Evolutionary conservation across 2,797 vertebrate genomes (phyloP).

Genomic region (Zalophus californianus): DNA sequence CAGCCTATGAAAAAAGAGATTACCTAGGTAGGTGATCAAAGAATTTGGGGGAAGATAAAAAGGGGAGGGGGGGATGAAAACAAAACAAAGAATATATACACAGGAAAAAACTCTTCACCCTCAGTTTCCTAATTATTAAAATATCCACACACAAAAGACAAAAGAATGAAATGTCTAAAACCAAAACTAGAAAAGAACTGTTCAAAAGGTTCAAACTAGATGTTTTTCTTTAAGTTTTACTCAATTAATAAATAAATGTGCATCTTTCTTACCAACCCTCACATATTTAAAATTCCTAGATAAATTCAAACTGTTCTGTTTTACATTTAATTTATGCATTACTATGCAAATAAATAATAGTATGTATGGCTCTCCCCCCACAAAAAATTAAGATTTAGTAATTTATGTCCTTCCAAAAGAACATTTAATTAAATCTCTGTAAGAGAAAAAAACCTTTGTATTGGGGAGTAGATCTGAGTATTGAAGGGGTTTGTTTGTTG

Average conservation of each 20-base stretch:
- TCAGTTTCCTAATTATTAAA: slow-evolving; percentile 33
- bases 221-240: neutral
- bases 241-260: slow-evolving; percentile 7
- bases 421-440: neutral
- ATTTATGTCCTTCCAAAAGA: slow-evolving; percentile 15
- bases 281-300: neutral
- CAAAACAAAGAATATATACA: neutral
- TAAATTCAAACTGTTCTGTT: slow-evolving; percentile 23
- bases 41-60: neutral
- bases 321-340: slow-evolving; percentile 25
- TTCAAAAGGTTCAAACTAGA: neutral
- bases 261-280: neutral
- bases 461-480: neutral
- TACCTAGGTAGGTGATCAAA: neutral
- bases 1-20: neutral
- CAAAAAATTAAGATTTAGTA: neutral
- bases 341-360: neutral
- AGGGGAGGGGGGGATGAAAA: neutral
- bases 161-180: slow-evolving; percentile 22
- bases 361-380: neutral
- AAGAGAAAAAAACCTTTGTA: neutral
- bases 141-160: neutral
- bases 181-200: neutral
- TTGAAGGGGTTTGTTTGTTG: neutral
- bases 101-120: neutral